Percentiles rank a stretch among this genome's conserved stretches.
These are phyloP conservation scores for Clistopyga incitator DNA, from an alignment of 2,888 invertebrate genomes.

Conservation along the genomic window DNA sequence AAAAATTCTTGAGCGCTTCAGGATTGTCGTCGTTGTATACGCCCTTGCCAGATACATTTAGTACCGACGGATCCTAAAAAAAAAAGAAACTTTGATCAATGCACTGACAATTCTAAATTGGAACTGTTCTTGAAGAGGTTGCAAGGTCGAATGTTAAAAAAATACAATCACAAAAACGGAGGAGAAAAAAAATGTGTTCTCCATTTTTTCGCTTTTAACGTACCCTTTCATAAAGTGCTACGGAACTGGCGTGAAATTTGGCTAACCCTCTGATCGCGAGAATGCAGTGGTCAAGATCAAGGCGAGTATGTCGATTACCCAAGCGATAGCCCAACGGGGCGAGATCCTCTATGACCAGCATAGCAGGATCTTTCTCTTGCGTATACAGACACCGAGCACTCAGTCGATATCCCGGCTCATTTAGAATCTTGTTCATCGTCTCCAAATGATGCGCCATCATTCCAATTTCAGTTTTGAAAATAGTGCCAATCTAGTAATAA, in stretches of 20 bases:
- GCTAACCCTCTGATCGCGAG: constrained; percentile 85
- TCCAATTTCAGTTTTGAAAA: constrained; percentile 76
- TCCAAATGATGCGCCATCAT: constrained; percentile 78
- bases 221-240: constrained; percentile 85
- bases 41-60: not conserved
- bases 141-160: not conserved
- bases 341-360: constrained; percentile 86
- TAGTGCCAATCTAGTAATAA: constrained; percentile 59
- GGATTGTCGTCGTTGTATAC: not conserved
- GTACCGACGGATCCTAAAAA: not conserved
- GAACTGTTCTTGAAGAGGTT: too few species aligned
- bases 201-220: not conserved
- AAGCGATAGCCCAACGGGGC: constrained; percentile 85
- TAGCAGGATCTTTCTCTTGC: constrained; percentile 77
- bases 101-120: too few species aligned
- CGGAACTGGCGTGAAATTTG: constrained; percentile 86
- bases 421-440: constrained; percentile 78
- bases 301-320: constrained; percentile 85
- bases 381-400: constrained; percentile 79
- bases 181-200: not conserved
- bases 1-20: constrained; percentile 59
- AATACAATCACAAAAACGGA: not conserved
- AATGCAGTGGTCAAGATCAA: constrained; percentile 85
- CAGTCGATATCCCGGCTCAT: constrained; percentile 66
- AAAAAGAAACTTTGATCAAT: not conserved